These are phyloP conservation scores for Dicranocentrus wangi DNA, from an alignment of 2,888 invertebrate genomes.

Conservation along the genomic window DNA sequence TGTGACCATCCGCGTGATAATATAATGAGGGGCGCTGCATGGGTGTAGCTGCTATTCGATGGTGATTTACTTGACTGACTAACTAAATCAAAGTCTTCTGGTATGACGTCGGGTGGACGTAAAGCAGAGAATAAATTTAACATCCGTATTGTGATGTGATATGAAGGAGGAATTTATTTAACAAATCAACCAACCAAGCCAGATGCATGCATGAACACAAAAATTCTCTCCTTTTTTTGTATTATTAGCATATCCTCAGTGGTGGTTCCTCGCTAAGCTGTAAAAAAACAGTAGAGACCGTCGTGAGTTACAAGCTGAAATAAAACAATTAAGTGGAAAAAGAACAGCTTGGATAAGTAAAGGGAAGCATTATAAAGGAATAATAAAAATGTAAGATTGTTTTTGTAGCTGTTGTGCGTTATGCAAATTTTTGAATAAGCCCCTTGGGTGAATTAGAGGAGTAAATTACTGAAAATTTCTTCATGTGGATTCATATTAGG, in stretches of 20 bases:
- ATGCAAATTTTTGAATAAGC: constrained; percentile 52
- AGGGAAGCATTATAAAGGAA: too few relatives aligned
- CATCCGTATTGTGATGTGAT: too few relatives aligned
- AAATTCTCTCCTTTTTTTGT: not conserved
- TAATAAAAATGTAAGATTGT: constrained; percentile 5
- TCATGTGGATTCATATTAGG: constrained; percentile 33
- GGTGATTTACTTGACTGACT: constrained; percentile 62
- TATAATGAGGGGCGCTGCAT: constrained; percentile 52
- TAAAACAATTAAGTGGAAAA: not conserved
- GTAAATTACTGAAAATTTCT: constrained; percentile 37
- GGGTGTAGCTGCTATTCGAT: constrained; percentile 55
- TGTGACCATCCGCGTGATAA: constrained; percentile 39
- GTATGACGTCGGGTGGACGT: constrained; percentile 36
- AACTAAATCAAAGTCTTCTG: constrained; percentile 50
- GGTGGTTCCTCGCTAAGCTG: not conserved
- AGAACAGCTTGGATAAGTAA: too few relatives aligned
- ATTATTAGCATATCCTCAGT: not conserved
- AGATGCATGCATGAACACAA: not conserved
- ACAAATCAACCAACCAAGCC: too few relatives aligned
- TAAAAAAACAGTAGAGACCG: not conserved
- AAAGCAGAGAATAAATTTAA: constrained; percentile 7
- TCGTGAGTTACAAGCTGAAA: too few relatives aligned
- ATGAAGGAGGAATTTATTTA: not conserved
- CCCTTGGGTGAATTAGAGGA: constrained; percentile 49
- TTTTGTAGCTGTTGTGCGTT: constrained; percentile 30